These are phyloP conservation scores for Cladopsammia gracilis DNA, from an alignment of 64 coral and sea anemone genomes.

Conservation along the genomic window DNA sequence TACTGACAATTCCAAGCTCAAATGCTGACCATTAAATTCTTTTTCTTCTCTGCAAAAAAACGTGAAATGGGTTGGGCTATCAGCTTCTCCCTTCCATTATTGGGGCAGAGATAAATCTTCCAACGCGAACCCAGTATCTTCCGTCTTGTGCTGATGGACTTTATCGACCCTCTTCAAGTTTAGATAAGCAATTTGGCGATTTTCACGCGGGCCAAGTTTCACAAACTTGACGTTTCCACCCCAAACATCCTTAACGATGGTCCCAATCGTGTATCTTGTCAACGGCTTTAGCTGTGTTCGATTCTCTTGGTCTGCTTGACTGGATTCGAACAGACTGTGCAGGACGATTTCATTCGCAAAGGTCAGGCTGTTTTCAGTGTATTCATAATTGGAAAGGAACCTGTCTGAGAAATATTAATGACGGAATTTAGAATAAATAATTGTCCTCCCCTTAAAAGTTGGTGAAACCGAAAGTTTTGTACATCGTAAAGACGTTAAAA, in stretches of 20 bases:
- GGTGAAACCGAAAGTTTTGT: no score
- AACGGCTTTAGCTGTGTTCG: background rate
- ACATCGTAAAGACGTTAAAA: no score
- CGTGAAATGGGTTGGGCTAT: background rate
- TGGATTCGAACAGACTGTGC: no score
- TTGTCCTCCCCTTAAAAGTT: no score
- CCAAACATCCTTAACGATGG: background rate
- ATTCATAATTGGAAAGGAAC: no score
- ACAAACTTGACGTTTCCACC: constrained; percentile 1
- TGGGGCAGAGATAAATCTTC: background rate
- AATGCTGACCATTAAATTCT: background rate
- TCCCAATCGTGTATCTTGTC: background rate
- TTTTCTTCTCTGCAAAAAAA: background rate
- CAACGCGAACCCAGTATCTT: background rate
- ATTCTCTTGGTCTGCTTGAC: no score
- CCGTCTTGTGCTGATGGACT: no score
- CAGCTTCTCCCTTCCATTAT: background rate
- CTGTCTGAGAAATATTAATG: no score
- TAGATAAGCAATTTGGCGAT: background rate
- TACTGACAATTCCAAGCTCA: background rate
- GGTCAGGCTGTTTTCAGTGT: no score
- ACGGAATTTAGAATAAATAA: no score
- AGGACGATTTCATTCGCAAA: no score
- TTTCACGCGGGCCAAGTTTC: background rate
- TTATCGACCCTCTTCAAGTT: background rate